phyloP scores from a whole-genome alignment of 2,797 vertebrate species.

The Falco cherrug region DNA sequence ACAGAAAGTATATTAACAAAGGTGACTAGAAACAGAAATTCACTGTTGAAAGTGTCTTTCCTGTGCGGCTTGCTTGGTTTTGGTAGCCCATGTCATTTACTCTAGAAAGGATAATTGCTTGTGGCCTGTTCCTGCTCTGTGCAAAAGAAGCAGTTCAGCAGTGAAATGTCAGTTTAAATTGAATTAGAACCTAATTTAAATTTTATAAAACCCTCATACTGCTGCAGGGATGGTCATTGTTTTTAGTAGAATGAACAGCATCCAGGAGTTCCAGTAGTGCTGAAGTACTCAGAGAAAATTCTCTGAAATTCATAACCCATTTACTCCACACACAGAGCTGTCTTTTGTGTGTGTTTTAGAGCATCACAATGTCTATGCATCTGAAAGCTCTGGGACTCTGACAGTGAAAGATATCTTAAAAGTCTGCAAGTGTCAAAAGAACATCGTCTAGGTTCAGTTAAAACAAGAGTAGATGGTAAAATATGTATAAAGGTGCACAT shows the following conservation, averaged over 20 bases:
- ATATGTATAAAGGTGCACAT: conserved; percentile 51
- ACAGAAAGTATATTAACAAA: background rate
- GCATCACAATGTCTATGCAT: background rate
- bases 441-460: conserved; percentile 24
- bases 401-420: conserved; percentile 34
- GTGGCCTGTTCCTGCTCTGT: background rate
- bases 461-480: conserved; percentile 60
- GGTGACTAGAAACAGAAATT: background rate
- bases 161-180: background rate
- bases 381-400: background rate
- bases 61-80: background rate
- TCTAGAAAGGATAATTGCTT: background rate
- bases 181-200: background rate
- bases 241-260: background rate
- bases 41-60: background rate
- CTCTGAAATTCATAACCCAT: background rate
- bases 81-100: background rate
- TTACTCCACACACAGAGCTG: background rate
- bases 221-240: background rate
- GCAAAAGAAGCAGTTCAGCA: background rate
- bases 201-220: background rate
- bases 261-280: background rate
- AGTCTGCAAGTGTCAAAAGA: conserved; percentile 47
- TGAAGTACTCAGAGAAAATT: background rate
- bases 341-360: background rate